These are phyloP conservation scores for Bombyx mandarina DNA, from an alignment of 1,140 invertebrate genomes.

Conservation along the genomic window DNA sequence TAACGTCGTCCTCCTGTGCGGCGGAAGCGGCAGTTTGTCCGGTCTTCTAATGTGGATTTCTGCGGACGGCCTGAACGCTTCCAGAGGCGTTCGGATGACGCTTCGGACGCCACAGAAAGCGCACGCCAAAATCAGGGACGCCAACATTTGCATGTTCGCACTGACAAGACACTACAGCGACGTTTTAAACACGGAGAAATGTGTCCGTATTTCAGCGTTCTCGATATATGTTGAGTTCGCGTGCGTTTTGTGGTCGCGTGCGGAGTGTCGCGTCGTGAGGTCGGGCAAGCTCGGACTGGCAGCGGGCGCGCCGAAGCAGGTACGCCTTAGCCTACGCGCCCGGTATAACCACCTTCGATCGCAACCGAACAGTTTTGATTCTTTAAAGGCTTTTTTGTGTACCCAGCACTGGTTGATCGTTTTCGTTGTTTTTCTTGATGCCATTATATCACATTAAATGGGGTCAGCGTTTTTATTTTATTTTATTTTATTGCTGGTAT, in stretches of 20 bases:
- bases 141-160: slow-evolving; percentile 54
- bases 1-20: slow-evolving; percentile 37
- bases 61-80: slow-evolving; percentile 55
- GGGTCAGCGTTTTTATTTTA: too few species aligned
- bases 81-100: slow-evolving; percentile 55
- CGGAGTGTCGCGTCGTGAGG: slow-evolving; percentile 25
- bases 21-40: slow-evolving; percentile 51
- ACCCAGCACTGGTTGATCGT: too few species aligned
- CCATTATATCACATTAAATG: too few species aligned
- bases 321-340: slow-evolving; percentile 61
- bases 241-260: slow-evolving; percentile 18
- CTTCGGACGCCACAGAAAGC: slow-evolving; percentile 35
- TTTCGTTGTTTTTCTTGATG: too few species aligned
- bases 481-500: too few species aligned
- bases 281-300: slow-evolving; percentile 50
- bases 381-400: slow-evolving; percentile 25
- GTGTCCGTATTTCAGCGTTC: slow-evolving; percentile 6
- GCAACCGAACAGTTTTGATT: slow-evolving; percentile 35
- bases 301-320: slow-evolving; percentile 47
- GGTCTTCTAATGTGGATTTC: slow-evolving; percentile 53
- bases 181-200: too few species aligned
- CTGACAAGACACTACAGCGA: slow-evolving; percentile 14
- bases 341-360: slow-evolving; percentile 54
- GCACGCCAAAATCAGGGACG: slow-evolving; percentile 39
- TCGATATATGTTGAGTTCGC: slow-evolving; percentile 5